Conservation (phyloP, 2,888 invertebrate genomes). For the Andricus quercusramuli region DNA sequence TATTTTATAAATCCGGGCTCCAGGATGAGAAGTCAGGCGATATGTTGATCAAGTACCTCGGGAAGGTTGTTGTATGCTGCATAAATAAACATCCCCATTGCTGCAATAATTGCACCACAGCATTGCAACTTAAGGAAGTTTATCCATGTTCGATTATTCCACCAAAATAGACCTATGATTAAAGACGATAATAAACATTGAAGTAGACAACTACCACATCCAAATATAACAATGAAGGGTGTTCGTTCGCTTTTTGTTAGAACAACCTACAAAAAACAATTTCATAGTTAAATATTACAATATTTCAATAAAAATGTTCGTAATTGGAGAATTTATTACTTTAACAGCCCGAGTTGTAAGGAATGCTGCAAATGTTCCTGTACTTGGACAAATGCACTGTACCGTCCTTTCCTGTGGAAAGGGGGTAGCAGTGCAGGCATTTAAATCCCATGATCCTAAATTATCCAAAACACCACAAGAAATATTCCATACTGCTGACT, state of each 20-base stretch:
- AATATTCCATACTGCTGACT: conserved; percentile 78
- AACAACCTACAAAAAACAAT: conserved; percentile 62
- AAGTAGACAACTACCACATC: conserved; percentile 80
- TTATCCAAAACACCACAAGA: conserved; percentile 79
- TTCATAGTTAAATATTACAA: neutral
- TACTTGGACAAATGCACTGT: conserved; percentile 82
- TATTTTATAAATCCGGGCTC: no score
- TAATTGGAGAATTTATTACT: conserved; percentile 58
- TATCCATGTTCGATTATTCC: conserved; percentile 80
- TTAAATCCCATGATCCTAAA: conserved; percentile 83
- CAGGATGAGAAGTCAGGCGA: no score
- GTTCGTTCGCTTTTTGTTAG: conserved; percentile 69
- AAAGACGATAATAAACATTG: conserved; percentile 79
- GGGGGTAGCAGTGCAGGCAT: conserved; percentile 80
- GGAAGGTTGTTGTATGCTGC: conserved; percentile 74
- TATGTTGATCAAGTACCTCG: conserved; percentile 66
- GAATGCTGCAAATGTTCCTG: conserved; percentile 84
- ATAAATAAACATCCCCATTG: conserved; percentile 83
- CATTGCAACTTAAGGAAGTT: conserved; percentile 86
- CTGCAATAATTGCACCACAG: conserved; percentile 85
- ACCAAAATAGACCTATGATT: conserved; percentile 80
- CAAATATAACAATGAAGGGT: conserved; percentile 79
- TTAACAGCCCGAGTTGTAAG: conserved; percentile 79
- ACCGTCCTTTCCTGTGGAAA: conserved; percentile 72
- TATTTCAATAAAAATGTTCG: conserved; percentile 24